Base-by-base conservation (phyloP, 2,113 vertebrate species). In the Microcebus murinus region DNA sequence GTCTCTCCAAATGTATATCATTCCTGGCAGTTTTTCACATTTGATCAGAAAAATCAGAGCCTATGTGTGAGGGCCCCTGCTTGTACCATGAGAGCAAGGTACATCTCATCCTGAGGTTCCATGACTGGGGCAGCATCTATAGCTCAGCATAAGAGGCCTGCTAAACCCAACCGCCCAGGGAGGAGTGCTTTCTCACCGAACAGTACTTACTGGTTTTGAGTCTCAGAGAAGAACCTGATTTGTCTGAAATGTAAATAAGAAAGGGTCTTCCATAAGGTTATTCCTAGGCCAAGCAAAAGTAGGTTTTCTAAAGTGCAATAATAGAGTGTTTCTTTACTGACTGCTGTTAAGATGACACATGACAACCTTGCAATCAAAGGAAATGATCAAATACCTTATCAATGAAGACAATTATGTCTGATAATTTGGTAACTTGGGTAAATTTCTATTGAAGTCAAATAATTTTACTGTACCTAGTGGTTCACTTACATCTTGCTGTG, bases 211-310 rank as follows among this genome's bases (percentile, higher is more conserved):
- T 25, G 63, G 63, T 80, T 92, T 63, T 21, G 13, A 34, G 34
- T 71, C 15, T 65, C 36, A 55, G 45, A 63, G 63, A 88, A 36
- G 82, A 87, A 81, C 21, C 18, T 59, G 27, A 48, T 25, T 70
- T 94, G 17, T 94, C 87, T 73, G 18, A 95, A 87, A 77, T 94
- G 45, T 61, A 80, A 81, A n/a, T 11, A 63, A 67, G 39, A 77
- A 77, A 71, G 34, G 50, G 23, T 70, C 48, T 95, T 93, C 55
- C 11, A 5, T 77, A 39, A 93, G 31, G 50, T 68, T 76, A 45
- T 82, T 86, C 39, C 52, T 59, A 55, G 52, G 45, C 21, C 81
- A 95, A 83, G 31, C 57, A 85, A 61, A 90, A 74, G 61, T 34
- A 87, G n/a, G 27, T 81, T 90, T 73, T 57, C 73, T 76, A 70